A percentile compares a stretch with the other conserved stretches of the same genome.
phyloP scores from a whole-genome alignment of 1,140 invertebrate species.

The Temnothorax longispinosus region DNA sequence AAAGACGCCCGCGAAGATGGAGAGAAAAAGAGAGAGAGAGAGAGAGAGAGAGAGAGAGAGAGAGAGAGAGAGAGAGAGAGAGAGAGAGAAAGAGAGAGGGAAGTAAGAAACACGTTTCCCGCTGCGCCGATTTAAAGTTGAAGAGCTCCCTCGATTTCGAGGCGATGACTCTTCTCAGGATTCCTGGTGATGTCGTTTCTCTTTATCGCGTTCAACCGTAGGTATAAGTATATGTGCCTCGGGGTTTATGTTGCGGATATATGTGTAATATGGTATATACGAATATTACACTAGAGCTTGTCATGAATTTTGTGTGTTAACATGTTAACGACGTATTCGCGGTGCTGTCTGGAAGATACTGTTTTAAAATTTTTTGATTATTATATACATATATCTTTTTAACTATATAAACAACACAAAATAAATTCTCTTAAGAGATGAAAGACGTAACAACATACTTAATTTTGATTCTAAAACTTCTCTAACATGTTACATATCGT shows the following conservation, averaged over 20 bases:
- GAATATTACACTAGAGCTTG: not conserved
- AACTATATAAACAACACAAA: no score
- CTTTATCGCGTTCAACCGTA: conserved; percentile 27
- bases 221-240: not conserved
- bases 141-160: conserved; percentile 49
- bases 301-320: not conserved
- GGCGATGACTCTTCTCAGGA: conserved; percentile 20
- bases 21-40: no score
- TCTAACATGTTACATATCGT: not conserved
- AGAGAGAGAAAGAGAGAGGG: no score
- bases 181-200: conserved; percentile 29
- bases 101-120: conserved; percentile 20
- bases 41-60: no score
- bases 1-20: not conserved
- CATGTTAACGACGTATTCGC: no score
- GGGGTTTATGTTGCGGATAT: not conserved
- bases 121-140: conserved; percentile 69
- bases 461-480: not conserved
- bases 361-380: no score
- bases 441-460: not conserved
- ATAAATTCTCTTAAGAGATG: no score
- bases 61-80: no score
- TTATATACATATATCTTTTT: no score
- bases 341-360: not conserved
- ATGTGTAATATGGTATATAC: not conserved